A percentile compares a stretch with the other conserved stretches of the same genome.
Evolutionary conservation across 1,140 invertebrate genomes (phyloP).

Genomic region (Drosophila truncata): DNA sequence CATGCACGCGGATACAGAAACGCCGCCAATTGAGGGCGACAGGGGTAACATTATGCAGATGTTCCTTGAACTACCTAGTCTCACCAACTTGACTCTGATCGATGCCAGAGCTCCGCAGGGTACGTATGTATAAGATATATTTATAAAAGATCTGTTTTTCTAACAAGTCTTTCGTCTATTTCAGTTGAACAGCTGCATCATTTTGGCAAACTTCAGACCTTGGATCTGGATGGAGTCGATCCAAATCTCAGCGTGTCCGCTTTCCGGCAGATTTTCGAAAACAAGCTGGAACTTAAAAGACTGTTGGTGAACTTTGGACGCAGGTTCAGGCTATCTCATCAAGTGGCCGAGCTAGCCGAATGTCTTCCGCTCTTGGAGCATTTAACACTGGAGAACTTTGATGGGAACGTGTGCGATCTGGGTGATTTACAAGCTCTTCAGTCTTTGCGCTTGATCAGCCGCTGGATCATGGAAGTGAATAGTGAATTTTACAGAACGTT

Average conservation of each 20-base stretch:
- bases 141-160: neutral
- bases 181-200: constrained; percentile 48
- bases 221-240: constrained; percentile 67
- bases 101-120: constrained; percentile 57
- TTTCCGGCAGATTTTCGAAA: constrained; percentile 43
- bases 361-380: constrained; percentile 51
- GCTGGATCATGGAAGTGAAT: constrained; percentile 16
- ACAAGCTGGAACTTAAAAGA: constrained; percentile 25
- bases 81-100: constrained; percentile 56
- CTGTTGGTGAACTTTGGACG: constrained; percentile 50
- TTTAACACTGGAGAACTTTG: constrained; percentile 63
- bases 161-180: neutral
- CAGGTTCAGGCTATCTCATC: constrained; percentile 1
- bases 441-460: constrained; percentile 48
- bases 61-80: constrained; percentile 27
- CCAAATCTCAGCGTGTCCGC: constrained; percentile 19
- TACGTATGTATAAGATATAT: neutral
- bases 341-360: constrained; percentile 13
- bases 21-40: constrained; percentile 5
- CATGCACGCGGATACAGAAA: constrained; percentile 39
- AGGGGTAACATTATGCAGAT: constrained; percentile 37
- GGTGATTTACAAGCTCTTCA: constrained; percentile 47
- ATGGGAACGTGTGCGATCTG: constrained; percentile 19
- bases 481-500: constrained; percentile 43
- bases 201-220: constrained; percentile 41